phyloP scores from a whole-genome alignment of 2,797 vertebrate genomes.

The Anguilla pacifica region DNA sequence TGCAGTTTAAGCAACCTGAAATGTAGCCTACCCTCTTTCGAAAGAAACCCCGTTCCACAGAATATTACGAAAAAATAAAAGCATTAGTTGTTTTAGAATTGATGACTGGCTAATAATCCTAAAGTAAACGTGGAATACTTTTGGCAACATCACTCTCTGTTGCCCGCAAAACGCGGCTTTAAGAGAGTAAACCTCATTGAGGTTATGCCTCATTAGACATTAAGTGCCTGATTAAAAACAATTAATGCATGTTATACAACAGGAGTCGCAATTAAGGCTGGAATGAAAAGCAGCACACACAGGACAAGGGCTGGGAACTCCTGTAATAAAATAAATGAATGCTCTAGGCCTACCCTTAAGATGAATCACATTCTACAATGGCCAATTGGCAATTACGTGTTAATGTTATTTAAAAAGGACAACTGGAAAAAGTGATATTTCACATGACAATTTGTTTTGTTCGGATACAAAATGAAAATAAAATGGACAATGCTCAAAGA shows the following conservation, averaged over 20 bases:
- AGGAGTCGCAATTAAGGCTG: not conserved
- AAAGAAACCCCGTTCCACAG: not conserved
- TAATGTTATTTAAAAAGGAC: not conserved
- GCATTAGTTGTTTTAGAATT: not conserved
- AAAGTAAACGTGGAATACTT: not conserved
- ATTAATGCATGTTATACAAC: not conserved
- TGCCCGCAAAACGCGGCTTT: not conserved
- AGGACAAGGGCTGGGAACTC: not conserved
- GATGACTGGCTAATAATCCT: not conserved
- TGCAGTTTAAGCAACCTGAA: no score
- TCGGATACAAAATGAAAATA: not conserved
- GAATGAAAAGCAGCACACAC: not conserved
- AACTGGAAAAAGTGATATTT: not conserved
- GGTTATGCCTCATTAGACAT: not conserved
- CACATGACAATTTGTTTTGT: not conserved
- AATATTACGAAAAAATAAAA: not conserved
- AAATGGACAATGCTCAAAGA: not conserved
- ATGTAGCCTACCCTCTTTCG: not conserved
- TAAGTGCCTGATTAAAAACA: not conserved
- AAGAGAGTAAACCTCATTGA: not conserved
- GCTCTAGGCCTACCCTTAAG: not conserved
- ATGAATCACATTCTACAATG: not conserved
- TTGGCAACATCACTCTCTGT: not conserved
- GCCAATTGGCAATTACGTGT: not conserved
- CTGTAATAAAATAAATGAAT: not conserved